A percentile compares a stretch with the other conserved stretches of the same genome.
Evolutionary conservation across 1,140 invertebrate species (phyloP).

Genomic region (Caenorhabditis briggsae): DNA sequence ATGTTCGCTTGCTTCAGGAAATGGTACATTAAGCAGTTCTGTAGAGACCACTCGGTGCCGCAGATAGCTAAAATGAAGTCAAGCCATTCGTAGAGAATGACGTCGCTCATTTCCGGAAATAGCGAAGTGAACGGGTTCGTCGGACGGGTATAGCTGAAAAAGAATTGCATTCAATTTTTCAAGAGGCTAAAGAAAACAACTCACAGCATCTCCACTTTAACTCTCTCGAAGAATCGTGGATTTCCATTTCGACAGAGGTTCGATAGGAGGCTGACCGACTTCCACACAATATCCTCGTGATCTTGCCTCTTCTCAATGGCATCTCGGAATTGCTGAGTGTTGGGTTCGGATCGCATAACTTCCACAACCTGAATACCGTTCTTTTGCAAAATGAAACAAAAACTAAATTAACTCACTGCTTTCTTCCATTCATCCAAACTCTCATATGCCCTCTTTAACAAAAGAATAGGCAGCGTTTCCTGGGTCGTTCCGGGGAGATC

Average conservation of each 20-base stretch:
- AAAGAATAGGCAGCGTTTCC: not conserved
- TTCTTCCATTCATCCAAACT: not conserved
- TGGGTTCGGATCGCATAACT: not conserved
- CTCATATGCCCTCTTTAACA: not conserved
- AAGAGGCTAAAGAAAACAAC: not conserved
- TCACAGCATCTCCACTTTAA: not conserved
- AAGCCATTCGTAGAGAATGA: slow-evolving; percentile 13
- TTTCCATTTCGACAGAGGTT: slow-evolving; percentile 1
- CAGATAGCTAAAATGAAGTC: not conserved
- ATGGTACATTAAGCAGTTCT: not conserved
- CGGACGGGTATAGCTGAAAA: not conserved
- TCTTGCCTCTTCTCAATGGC: not conserved
- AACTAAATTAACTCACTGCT: not conserved
- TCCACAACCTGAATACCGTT: not conserved
- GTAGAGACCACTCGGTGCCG: not conserved
- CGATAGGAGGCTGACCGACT: not conserved
- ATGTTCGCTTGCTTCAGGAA: not conserved
- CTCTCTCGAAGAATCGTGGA: not conserved
- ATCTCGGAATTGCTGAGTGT: not conserved
- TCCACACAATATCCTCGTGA: slow-evolving; percentile 33
- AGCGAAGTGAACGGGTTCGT: not conserved
- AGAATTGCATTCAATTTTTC: not conserved
- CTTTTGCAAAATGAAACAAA: not conserved
- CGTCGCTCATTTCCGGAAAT: not conserved
- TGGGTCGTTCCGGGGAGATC: slow-evolving; percentile 18